Percentiles rank a stretch among this genome's conserved stretches.
Conservation (phyloP, 2,113 vertebrate species). For the Periophthalmodon schlosseri region DNA sequence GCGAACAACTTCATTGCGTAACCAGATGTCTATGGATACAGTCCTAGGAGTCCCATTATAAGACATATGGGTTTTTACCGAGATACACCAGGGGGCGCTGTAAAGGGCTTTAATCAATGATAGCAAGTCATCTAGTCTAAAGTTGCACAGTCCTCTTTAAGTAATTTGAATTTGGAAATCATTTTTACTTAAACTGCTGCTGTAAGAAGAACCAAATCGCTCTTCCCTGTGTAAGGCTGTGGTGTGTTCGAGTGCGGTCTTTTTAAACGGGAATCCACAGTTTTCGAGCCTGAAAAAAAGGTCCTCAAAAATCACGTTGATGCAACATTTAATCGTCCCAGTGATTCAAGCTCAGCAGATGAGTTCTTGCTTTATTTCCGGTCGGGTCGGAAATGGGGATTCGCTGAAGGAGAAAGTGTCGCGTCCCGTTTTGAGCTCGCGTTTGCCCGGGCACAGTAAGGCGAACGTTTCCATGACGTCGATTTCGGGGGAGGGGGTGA, state of each 20-base stretch:
- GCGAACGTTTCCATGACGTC: conserved; percentile 70
- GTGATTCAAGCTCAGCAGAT: conserved; percentile 70
- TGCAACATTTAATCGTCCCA: background rate
- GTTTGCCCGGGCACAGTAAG: conserved; percentile 62
- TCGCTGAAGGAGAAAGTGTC: conserved; percentile 75
- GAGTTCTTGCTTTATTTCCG: conserved; percentile 79
- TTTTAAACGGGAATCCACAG: background rate
- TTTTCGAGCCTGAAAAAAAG: background rate
- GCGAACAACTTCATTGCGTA: background rate
- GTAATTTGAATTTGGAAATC: no score
- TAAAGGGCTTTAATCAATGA: background rate
- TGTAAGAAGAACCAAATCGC: background rate
- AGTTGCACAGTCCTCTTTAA: background rate
- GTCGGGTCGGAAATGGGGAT: conserved; percentile 62
- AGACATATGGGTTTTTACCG: no score
- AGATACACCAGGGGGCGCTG: background rate
- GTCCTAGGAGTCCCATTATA: no score
- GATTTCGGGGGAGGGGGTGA: conserved; percentile 70
- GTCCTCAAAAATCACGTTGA: background rate
- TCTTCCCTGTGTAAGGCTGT: background rate
- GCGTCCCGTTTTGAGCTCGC: conserved; percentile 73
- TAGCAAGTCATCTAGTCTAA: background rate
- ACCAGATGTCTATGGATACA: background rate
- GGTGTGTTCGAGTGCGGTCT: background rate
- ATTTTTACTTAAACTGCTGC: background rate